phyloP scores from a whole-genome alignment of 2,888 invertebrate species.

The Tillus elongatus region DNA sequence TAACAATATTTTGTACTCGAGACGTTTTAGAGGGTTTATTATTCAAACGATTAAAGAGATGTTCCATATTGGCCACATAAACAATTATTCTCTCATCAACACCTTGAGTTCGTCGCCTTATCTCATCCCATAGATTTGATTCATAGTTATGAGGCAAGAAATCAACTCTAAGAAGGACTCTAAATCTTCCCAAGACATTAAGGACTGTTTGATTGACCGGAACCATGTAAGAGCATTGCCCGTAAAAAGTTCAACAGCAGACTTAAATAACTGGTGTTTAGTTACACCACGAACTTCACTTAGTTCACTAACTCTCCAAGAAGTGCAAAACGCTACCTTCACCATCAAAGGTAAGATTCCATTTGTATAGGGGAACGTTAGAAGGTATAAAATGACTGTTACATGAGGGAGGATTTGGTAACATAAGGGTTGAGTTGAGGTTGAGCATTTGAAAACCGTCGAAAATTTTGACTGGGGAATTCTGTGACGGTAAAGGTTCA shows the following conservation, averaged over 20 bases:
- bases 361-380: no score
- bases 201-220: neutral
- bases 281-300: no score
- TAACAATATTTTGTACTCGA: neutral
- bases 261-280: no score
- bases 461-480: no score
- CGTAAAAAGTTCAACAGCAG: slow-evolving; percentile 1
- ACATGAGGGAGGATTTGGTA: no score
- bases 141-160: neutral
- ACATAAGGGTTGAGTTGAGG: no score
- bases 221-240: neutral
- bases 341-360: no score
- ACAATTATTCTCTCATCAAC: neutral
- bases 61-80: neutral
- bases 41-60: neutral
- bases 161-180: neutral
- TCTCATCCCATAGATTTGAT: neutral
- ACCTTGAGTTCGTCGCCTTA: neutral
- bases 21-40: neutral
- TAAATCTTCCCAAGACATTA: neutral
- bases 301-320: no score
- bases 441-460: no score
- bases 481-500: no score
- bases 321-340: no score
- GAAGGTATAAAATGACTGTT: no score